Evolutionary conservation across 2,113 vertebrate genomes (phyloP), one percentile per base, ranked within the genome.

Genomic region (Hyperoodon ampullatus): DNA sequence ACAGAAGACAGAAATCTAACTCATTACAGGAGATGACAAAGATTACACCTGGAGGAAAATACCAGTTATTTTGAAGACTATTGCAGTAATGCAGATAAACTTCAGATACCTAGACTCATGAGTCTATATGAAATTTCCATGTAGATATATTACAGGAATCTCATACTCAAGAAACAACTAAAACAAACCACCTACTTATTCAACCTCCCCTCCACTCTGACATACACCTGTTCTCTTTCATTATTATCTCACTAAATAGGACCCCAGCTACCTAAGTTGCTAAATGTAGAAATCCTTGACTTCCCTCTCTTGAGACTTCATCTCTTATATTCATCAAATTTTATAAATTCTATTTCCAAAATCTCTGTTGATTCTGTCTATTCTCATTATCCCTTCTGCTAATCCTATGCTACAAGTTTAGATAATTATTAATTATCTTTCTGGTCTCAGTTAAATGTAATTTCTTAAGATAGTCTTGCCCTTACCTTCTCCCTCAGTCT

Each of bases 1-100:
- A 90, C 77, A 83, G 50, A 65, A 75, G 90, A 93, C 53, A 15
- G 74, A 88, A 93, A 63, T 86, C n/a, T 50, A 75, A 53, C 12
- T 53, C 26, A 92, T 77, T 80, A 71, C 0, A 33, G 14, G 14
- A 65, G 33, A 80, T 92, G 26, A 90, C 33, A 92, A 93, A 60
- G 18, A 68, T 75, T 65, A 87, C 8, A 53, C 5, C 5, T 10
- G 13, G 5, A 91, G 10, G 1, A 19, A 83, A 83, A 83, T 26
- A 50, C 16, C 33, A 68, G 26, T n/a, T 71, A 87, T 78, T 87
- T 72, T 74, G n/a, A 83, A 90, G 39, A 8, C 4, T 24, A 55
- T 58, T 81, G 0, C 3, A 55, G 10, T 39, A 65, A 42, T 35
- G 5, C 33, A 55, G 33, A 12, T 12, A 65, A 93, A 50, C 21